Percentiles rank a stretch among this genome's conserved stretches.
Conservation (phyloP, 2,797 vertebrate genomes). For the Nyctalus aviator region DNA sequence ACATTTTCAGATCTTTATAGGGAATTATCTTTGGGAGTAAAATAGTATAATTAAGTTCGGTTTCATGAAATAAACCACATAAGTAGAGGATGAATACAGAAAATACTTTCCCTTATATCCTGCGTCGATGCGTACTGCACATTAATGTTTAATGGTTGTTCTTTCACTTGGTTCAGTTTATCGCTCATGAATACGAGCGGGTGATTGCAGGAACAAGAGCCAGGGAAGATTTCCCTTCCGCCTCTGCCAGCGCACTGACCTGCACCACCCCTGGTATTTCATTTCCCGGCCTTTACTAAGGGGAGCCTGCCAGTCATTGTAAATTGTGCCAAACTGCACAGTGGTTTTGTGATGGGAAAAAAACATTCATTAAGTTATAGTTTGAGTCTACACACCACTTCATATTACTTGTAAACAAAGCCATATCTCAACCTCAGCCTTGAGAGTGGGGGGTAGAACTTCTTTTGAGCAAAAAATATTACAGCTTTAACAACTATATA, state of each 20-base stretch:
- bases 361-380: constrained; percentile 77
- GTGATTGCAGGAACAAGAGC: constrained; percentile 49
- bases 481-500: not conserved
- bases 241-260: constrained; percentile 80
- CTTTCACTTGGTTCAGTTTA: constrained; percentile 66
- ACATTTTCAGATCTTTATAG: not conserved
- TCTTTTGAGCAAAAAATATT: not conserved
- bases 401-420: constrained; percentile 76
- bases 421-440: constrained; percentile 57
- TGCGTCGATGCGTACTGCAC: not conserved
- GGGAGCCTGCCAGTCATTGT: constrained; percentile 83
- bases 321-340: constrained; percentile 78
- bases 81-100: constrained; percentile 59
- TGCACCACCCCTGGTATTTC: constrained; percentile 80
- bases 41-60: constrained; percentile 15
- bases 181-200: constrained; percentile 64
- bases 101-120: constrained; percentile 23
- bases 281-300: constrained; percentile 79
- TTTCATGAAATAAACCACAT: constrained; percentile 1
- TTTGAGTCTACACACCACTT: constrained; percentile 75
- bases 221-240: constrained; percentile 69
- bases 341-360: constrained; percentile 81
- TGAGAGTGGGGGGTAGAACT: not conserved
- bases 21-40: not conserved
- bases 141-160: constrained; percentile 54